A percentile compares a stretch with the other conserved stretches of the same genome.
These are phyloP conservation scores for Rhinolophus ferrumequinum DNA, from an alignment of 2,113 vertebrate species.

Conservation along the genomic window DNA sequence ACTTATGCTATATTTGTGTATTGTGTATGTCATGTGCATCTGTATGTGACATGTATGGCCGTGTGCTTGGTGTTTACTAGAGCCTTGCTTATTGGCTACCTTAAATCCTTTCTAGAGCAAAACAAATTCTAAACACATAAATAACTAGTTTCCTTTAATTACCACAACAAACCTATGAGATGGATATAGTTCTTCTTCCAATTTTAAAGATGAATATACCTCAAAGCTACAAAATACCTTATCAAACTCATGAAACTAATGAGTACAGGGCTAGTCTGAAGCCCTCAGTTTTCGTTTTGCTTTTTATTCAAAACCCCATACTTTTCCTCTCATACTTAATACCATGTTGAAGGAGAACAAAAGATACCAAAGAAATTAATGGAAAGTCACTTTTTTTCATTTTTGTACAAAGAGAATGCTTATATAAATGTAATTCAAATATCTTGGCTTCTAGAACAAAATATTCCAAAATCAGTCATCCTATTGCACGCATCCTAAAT, in stretches of 20 bases:
- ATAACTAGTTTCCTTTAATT: constrained; percentile 7
- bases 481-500: neutral
- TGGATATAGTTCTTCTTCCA: neutral
- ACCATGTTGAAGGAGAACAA: neutral
- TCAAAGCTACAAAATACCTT: neutral
- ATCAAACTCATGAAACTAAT: neutral
- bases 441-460: neutral
- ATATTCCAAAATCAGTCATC: neutral
- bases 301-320: neutral
- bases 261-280: constrained; percentile 18
- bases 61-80: neutral
- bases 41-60: neutral
- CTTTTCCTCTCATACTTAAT: neutral
- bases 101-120: constrained; percentile 25
- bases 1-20: neutral
- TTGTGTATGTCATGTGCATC: neutral
- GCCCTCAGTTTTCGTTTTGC: neutral
- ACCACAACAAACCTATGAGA: neutral
- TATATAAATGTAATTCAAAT: neutral
- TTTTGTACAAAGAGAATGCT: neutral
- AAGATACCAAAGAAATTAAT: neutral
- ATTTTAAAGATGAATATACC: neutral
- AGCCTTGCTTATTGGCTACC: neutral
- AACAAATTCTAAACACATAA: constrained; percentile 22
- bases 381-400: neutral